These are phyloP conservation scores for Xylota sylvarum DNA, from an alignment of 2,888 invertebrate genomes.

Conservation along the genomic window DNA sequence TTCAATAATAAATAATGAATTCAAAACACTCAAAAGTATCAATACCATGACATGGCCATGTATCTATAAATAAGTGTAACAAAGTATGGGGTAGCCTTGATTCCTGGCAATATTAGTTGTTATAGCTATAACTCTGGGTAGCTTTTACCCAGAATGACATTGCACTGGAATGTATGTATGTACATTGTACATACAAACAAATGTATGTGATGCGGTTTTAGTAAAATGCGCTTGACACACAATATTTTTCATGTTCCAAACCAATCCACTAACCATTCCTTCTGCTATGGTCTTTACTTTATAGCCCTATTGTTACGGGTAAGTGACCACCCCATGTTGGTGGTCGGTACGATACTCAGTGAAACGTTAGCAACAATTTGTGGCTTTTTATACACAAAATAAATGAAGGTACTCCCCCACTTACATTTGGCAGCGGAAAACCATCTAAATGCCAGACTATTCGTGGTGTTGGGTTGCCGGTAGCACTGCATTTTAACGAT, in stretches of 20 bases:
- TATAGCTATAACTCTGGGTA: background rate
- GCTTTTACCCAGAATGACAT: constrained; percentile 25
- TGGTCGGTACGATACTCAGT: constrained; percentile 29
- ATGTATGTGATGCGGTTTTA: constrained; percentile 35
- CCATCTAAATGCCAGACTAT: constrained; percentile 92
- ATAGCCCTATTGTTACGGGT: constrained; percentile 37
- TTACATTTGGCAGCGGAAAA: constrained; percentile 88
- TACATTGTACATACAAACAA: too few species aligned
- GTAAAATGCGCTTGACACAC: constrained; percentile 42
- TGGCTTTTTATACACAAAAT: constrained; percentile 37
- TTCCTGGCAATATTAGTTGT: too few species aligned
- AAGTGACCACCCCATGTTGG: constrained; percentile 15
- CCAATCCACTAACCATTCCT: background rate
- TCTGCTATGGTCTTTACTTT: constrained; percentile 30
- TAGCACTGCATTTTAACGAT: constrained; percentile 91
- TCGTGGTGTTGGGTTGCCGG: constrained; percentile 91
- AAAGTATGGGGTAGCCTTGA: too few species aligned
- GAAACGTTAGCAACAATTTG: constrained; percentile 41
- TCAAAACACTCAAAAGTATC: too few species aligned
- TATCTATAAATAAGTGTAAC: too few species aligned
- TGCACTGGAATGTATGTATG: constrained; percentile 4
- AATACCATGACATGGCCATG: too few species aligned
- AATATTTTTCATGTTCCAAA: constrained; percentile 21
- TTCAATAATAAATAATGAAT: too few species aligned
- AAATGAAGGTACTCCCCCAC: constrained; percentile 65